phyloP scores from a whole-genome alignment of 2,888 invertebrate species.

The Watsonalla binaria region DNA sequence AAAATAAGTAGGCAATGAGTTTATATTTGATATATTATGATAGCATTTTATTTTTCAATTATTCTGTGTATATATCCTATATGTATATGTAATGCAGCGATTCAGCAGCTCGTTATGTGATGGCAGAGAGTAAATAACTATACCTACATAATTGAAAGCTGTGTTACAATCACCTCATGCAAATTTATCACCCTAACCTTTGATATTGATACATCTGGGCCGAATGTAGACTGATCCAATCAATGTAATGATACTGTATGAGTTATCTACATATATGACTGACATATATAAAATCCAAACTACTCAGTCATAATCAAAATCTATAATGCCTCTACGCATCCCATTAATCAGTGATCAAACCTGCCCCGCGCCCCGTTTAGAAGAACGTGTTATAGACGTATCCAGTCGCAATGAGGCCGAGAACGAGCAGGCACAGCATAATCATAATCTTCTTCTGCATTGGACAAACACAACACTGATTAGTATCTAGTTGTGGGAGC shows the following conservation, averaged over 20 bases:
- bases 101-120: not conserved
- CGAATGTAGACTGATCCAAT: constrained; percentile 28
- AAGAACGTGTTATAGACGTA: constrained; percentile 77
- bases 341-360: constrained; percentile 59
- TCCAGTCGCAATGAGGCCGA: constrained; percentile 83
- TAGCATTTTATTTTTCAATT: not conserved
- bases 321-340: constrained; percentile 14
- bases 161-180: constrained; percentile 1
- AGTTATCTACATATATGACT: not conserved
- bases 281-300: not conserved
- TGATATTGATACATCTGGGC: constrained; percentile 14
- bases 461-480: constrained; percentile 72
- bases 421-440: constrained; percentile 90
- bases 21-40: no score
- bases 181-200: constrained; percentile 6
- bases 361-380: constrained; percentile 69
- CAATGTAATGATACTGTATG: constrained; percentile 15
- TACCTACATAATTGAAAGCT: not conserved
- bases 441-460: constrained; percentile 96
- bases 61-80: not conserved
- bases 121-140: not conserved
- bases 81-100: constrained; percentile 1
- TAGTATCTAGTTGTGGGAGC: constrained; percentile 56
- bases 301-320: constrained; percentile 14
- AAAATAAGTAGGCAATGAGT: no score